Evolutionary conservation across 2,888 invertebrate species (phyloP), one percentile per base, ranked within the genome.

Genomic region (Euspilapteryx auroguttella): DNA sequence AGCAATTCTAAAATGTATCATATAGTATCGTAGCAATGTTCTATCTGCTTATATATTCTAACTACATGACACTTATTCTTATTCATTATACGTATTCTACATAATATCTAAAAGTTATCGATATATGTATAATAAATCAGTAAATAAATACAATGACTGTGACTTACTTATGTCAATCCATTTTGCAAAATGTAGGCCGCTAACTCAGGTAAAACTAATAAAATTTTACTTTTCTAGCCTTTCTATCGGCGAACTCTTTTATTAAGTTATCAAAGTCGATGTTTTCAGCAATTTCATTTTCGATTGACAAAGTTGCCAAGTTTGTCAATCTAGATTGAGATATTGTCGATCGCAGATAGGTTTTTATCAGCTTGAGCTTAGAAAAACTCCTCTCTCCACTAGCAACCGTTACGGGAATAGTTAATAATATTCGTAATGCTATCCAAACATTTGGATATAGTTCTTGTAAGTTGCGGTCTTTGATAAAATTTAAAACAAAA

Each of bases 141-240:
- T n/a, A n/a, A n/a, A n/a, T n/a, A n/a, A n/a, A n/a, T n/a, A n/a
- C n/a, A n/a, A n/a, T n/a, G n/a, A n/a, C n/a, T n/a, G n/a, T n/a
- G n/a, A n/a, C n/a, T n/a, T n/a, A n/a, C n/a, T n/a, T n/a, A n/a
- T n/a, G n/a, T n/a, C n/a, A n/a, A n/a, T n/a, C n/a, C n/a, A n/a
- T n/a, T n/a, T n/a, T n/a, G n/a, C n/a, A n/a, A n/a, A n/a, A n/a
- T n/a, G n/a, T n/a, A n/a, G n/a, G n/a, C n/a, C n/a, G n/a, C n/a
- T n/a, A n/a, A n/a, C n/a, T n/a, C n/a, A n/a, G n/a, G n/a, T 77
- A 36, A 38, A 28, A 32, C 37, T 25, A 17, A 17, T 17, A 17
- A 17, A 17, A 17, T 17, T 17, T 17, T 17, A 44, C 37, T 42
- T 41, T 42, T 38, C 38, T 34, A 28, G 36, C 39, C 31, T 40